These are phyloP conservation scores for Phrixothrix hirtus DNA, from an alignment of 2,888 invertebrate species.

Conservation along the genomic window DNA sequence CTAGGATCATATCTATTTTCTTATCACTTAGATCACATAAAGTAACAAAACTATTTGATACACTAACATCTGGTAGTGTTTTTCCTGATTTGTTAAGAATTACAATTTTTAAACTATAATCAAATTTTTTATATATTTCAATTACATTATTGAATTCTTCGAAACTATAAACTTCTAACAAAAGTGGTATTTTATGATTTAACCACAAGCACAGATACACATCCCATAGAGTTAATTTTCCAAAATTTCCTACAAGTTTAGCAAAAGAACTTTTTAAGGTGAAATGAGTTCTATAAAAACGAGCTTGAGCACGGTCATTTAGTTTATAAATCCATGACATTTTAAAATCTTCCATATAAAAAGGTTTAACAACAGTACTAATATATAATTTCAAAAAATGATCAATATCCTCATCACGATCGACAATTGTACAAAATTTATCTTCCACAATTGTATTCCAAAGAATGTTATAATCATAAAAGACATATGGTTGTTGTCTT, in stretches of 20 bases:
- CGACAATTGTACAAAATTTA: not conserved
- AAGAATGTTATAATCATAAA: not conserved
- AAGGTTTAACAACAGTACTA: not conserved
- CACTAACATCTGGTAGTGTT: not conserved
- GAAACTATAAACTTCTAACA: not conserved
- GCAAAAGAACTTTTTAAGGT: not conserved
- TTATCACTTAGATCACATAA: not conserved
- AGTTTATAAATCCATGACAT: not conserved
- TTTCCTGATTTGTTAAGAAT: not conserved
- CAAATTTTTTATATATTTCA: not conserved
- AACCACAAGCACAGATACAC: conserved; percentile 2
- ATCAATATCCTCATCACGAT: not conserved
- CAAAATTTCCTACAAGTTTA: not conserved
- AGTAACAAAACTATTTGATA: not conserved
- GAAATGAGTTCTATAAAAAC: not conserved
- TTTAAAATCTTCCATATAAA: not conserved
- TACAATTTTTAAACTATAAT: not conserved
- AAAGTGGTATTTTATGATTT: not conserved
- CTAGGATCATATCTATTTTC: not conserved
- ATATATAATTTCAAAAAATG: not conserved
- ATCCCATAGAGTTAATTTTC: not conserved
- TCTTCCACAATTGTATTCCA: not conserved
- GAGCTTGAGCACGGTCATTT: not conserved
- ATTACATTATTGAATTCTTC: not conserved
- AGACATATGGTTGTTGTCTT: too few relatives aligned